phyloP scores from a whole-genome alignment of 1,140 invertebrate genomes.

The Cotesia typhae region DNA sequence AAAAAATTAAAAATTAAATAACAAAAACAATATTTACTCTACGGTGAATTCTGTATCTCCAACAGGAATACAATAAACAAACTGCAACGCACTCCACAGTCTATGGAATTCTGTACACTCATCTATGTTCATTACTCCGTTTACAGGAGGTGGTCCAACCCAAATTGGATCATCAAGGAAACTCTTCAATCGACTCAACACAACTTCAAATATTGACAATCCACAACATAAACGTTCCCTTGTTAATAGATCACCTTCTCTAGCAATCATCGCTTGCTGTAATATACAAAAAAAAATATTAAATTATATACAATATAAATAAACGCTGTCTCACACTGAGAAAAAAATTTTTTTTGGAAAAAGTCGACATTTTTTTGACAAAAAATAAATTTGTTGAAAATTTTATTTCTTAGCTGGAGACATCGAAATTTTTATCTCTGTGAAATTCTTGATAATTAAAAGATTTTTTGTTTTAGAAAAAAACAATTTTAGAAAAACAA shows the following conservation, averaged over 20 bases:
- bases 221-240: constrained; percentile 97
- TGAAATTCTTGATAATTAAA: too few species aligned
- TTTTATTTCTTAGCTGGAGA: too few species aligned
- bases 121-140: constrained; percentile 95
- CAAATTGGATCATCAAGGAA: constrained; percentile 90
- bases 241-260: constrained; percentile 95
- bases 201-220: constrained; percentile 97
- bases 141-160: constrained; percentile 87
- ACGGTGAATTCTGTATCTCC: constrained; percentile 97
- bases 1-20: background rate
- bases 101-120: constrained; percentile 98
- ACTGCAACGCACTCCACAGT: constrained; percentile 97
- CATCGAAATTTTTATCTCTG: too few species aligned
- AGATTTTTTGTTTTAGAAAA: too few species aligned
- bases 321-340: too few species aligned
- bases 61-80: constrained; percentile 97
- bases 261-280: constrained; percentile 89
- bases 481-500: too few species aligned
- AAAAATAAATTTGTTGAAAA: too few species aligned
- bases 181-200: constrained; percentile 85
- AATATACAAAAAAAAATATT: constrained; percentile 38
- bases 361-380: too few species aligned
- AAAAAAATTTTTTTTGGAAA: too few species aligned
- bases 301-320: background rate
- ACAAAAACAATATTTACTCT: constrained; percentile 76